Evolutionary conservation across 1,140 invertebrate species (phyloP).

Genomic region (Zaprionus africanus): DNA sequence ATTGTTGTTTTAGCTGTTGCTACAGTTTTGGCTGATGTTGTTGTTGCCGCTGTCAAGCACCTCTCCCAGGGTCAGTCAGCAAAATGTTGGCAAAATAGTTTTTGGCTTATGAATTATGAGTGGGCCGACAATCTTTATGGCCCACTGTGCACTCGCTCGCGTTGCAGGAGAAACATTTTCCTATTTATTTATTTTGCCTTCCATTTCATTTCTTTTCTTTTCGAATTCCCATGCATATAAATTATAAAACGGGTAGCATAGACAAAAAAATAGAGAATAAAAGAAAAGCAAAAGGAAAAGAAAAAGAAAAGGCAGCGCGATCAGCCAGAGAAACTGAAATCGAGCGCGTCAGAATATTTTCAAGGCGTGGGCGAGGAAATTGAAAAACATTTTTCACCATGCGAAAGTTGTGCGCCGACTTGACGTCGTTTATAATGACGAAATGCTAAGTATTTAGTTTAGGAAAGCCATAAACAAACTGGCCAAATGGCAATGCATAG

Average conservation of each 20-base stretch:
- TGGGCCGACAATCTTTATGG: conserved; percentile 63
- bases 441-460: conserved; percentile 67
- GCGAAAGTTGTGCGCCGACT: conserved; percentile 65
- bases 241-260: conserved; percentile 69
- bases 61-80: conserved; percentile 63
- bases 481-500: conserved; percentile 35
- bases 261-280: conserved; percentile 11
- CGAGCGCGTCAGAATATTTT: conserved; percentile 67
- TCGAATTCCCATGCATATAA: conserved; percentile 52
- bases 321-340: conserved; percentile 47
- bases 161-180: conserved; percentile 19
- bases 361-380: conserved; percentile 55
- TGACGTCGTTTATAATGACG: conserved; percentile 80
- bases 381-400: conserved; percentile 76
- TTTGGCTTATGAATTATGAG: conserved; percentile 70
- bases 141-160: conserved; percentile 62
- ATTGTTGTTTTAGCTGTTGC: conserved; percentile 17
- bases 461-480: conserved; percentile 70
- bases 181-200: conserved; percentile 51
- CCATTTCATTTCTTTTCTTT: conserved; percentile 41
- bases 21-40: too few relatives aligned
- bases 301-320: conserved; percentile 12
- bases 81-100: conserved; percentile 56
- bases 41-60: conserved; percentile 67
- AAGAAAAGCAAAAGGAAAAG: conserved; percentile 2